Base-by-base conservation (phyloP, 2,797 vertebrate genomes). In the Chrysocyon brachyurus region DNA sequence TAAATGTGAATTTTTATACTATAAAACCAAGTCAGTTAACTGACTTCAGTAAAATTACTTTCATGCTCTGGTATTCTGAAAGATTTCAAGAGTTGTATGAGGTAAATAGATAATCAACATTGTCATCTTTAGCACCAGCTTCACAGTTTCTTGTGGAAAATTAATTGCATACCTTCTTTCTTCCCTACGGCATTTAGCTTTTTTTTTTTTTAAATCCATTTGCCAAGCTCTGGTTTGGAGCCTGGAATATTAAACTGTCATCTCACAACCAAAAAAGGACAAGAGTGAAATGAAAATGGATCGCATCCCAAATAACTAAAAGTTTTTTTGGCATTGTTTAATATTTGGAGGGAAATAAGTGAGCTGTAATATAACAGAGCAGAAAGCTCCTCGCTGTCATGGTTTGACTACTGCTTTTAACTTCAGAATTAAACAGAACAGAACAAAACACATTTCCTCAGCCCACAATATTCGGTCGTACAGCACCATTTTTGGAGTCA, bases 181-280 rank as follows among this genome's bases (percentile, higher is more conserved):
- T 95, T 96, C 84, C 82, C 57, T 92, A 63, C n/a, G 73, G 79
- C 56, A 78, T 61, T 46, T 68, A 75, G 64, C 22, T 52, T 64
- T 94, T 95, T 83, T 70, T 70, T 52, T 33, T 87, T 64, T 66
- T 28, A 0, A 94, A 61, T 93, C 91, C 82, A 94, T 95, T 97
- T 98, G 95, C 92, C 73, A 93, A 97, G 81, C 40, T 92, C 78
- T 97, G 81, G 40, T 94, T 93, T 97, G 91, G 93, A 96, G 95
- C 87, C 94, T 98, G 94, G 96, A 97, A 93, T 97, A 98, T 98
- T 97, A 97, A 98, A 98, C 96, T 97, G 95, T 98, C 97, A 98
- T 97, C 79, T 97, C 10, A 26, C 59, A 97, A 98, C 94, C 96
- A 97, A 97, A 98, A 97, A 96, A 97, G 96, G 96, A 96, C 91